These are phyloP conservation scores for Macrotus californicus DNA, from an alignment of 2,113 vertebrate species.

Conservation along the genomic window DNA sequence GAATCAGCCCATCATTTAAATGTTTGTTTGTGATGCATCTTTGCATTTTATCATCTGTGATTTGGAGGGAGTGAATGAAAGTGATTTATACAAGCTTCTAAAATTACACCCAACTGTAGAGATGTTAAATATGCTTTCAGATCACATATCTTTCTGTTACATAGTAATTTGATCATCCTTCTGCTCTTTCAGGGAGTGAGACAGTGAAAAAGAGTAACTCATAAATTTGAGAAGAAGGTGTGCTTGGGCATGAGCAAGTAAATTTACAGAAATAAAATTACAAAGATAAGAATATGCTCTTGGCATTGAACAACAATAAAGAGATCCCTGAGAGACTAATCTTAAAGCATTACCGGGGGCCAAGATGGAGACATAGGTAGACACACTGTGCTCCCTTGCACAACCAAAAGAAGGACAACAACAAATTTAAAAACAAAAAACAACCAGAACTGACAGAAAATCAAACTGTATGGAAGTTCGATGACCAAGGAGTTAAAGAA, in stretches of 20 bases:
- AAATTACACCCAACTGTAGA: background rate
- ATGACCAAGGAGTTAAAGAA: too few species aligned
- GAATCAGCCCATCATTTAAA: background rate
- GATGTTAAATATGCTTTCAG: background rate
- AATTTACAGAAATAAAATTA: background rate
- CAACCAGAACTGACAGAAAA: too few species aligned
- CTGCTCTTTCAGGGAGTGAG: background rate
- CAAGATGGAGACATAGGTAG: too few species aligned
- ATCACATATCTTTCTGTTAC: background rate
- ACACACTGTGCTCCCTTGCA: too few species aligned
- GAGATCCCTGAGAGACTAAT: background rate
- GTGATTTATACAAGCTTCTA: background rate
- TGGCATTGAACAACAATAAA: background rate
- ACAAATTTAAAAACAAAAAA: too few species aligned
- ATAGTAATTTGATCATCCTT: background rate
- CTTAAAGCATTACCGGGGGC: background rate
- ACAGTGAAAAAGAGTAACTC: background rate
- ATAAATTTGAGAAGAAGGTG: background rate
- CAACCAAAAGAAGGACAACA: too few species aligned
- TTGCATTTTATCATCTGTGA: background rate
- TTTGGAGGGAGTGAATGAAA: background rate
- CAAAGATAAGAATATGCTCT: background rate
- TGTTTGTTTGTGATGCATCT: background rate
- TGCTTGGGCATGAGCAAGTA: background rate
- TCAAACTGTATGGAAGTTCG: too few species aligned